A percentile compares a stretch with the other conserved stretches of the same genome.
Evolutionary conservation across 2,888 invertebrate genomes (phyloP).

Genomic region (Colostygia pectinataria): DNA sequence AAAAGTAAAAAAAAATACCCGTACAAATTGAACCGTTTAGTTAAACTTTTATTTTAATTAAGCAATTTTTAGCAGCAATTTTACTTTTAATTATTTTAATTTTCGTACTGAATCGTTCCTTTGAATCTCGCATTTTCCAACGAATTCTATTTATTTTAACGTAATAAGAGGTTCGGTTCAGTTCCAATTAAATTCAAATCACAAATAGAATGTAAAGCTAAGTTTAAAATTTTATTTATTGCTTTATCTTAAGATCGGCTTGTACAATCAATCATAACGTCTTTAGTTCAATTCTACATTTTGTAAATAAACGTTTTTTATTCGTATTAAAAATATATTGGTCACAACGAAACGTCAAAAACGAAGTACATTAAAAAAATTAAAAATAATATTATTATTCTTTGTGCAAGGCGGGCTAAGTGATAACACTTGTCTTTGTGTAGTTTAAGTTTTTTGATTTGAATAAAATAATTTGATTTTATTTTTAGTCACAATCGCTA

Average conservation of each 20-base stretch:
- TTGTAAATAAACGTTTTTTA: too few relatives aligned
- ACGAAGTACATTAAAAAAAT: too few relatives aligned
- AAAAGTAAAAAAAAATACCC: too few relatives aligned
- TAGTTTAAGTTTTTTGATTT: slow-evolving; percentile 48
- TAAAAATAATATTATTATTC: not conserved
- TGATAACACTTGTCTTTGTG: slow-evolving; percentile 46
- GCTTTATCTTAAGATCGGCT: slow-evolving; percentile 34
- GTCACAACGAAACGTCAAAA: too few relatives aligned
- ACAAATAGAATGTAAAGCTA: slow-evolving; percentile 26
- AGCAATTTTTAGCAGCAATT: too few relatives aligned
- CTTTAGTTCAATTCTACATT: too few relatives aligned
- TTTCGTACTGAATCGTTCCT: slow-evolving; percentile 4
- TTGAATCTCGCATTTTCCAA: slow-evolving; percentile 17
- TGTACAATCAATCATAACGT: slow-evolving; percentile 3
- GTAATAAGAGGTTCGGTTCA: slow-evolving; percentile 7
- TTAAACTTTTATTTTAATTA: too few relatives aligned
- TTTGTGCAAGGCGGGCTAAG: slow-evolving; percentile 11
- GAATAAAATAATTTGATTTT: slow-evolving; percentile 62
- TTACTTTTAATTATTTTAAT: too few relatives aligned
- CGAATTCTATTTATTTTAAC: slow-evolving; percentile 4
- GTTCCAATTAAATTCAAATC: slow-evolving; percentile 15
- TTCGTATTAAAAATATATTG: too few relatives aligned
- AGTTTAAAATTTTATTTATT: slow-evolving; percentile 39
- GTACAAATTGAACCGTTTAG: too few relatives aligned
- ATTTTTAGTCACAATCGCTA: slow-evolving; percentile 70